These are phyloP conservation scores for Rhinophrynus dorsalis DNA, from an alignment of 2,797 vertebrate species.

Conservation along the genomic window DNA sequence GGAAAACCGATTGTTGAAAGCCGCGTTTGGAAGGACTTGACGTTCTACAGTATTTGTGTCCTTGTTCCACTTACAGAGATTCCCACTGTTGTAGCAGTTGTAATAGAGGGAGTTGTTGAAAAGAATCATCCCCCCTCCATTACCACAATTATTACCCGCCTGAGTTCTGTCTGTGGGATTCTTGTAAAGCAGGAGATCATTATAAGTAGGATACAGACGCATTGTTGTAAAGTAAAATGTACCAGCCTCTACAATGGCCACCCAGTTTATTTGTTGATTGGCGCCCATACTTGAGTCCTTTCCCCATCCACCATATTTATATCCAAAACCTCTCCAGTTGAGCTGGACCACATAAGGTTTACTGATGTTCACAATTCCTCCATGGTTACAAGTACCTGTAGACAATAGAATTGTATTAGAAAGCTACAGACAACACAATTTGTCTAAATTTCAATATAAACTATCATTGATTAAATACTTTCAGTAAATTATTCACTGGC, in stretches of 20 bases:
- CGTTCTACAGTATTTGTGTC: too few relatives aligned
- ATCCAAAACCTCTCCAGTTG: constrained; percentile 13
- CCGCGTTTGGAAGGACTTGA: too few relatives aligned
- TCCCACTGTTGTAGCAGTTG: too few relatives aligned
- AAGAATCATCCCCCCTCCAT: too few relatives aligned
- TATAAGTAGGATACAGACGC: constrained; percentile 38
- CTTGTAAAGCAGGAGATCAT: constrained; percentile 51
- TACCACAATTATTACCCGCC: neutral
- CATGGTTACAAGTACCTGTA: constrained; percentile 18
- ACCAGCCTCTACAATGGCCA: constrained; percentile 7
- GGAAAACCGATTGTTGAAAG: too few relatives aligned
- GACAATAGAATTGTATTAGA: too few relatives aligned
- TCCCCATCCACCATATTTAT: constrained; percentile 39
- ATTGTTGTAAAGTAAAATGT: neutral
- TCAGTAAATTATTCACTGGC: too few relatives aligned
- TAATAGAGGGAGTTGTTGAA: too few relatives aligned
- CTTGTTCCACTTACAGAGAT: too few relatives aligned
- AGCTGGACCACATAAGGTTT: constrained; percentile 31
- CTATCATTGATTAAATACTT: too few relatives aligned
- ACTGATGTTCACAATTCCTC: constrained; percentile 32
- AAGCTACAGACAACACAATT: too few relatives aligned
- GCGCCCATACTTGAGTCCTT: constrained; percentile 9
- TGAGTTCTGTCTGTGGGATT: constrained; percentile 1
- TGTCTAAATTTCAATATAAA: too few relatives aligned
- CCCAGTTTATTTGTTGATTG: constrained; percentile 27